Evolutionary conservation across 1,140 invertebrate genomes (phyloP).

Genomic region (Drosophila paulistorum): DNA sequence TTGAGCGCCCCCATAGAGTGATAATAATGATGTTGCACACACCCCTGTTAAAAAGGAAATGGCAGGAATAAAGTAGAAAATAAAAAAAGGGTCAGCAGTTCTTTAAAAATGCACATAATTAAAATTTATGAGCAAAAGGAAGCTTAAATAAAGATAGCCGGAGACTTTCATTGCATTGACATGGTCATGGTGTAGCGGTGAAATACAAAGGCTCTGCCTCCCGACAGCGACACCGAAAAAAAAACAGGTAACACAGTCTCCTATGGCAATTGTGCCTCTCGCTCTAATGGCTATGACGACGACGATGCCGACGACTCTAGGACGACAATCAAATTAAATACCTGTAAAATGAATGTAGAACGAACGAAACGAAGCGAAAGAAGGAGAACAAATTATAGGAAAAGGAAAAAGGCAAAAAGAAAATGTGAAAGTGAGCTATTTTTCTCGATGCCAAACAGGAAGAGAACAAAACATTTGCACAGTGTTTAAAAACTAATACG

Average conservation of each 20-base stretch:
- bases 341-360: constrained; percentile 27
- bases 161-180: constrained; percentile 13
- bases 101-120: constrained; percentile 61
- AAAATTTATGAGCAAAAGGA: constrained; percentile 48
- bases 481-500: too few relatives aligned
- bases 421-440: background rate
- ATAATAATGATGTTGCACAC: constrained; percentile 26
- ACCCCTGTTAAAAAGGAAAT: constrained; percentile 6
- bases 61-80: background rate
- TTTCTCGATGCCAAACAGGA: too few relatives aligned
- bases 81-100: constrained; percentile 32
- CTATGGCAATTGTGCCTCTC: background rate
- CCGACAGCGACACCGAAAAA: background rate
- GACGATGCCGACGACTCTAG: background rate
- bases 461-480: too few relatives aligned
- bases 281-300: background rate
- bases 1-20: constrained; percentile 15
- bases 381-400: constrained; percentile 41
- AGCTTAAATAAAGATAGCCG: constrained; percentile 45
- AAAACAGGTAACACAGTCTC: background rate
- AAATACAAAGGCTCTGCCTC: background rate
- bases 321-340: constrained; percentile 53
- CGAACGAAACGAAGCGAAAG: background rate
- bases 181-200: constrained; percentile 7
- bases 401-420: constrained; percentile 24